Percentiles rank a stretch among this genome's conserved stretches.
phyloP scores from a whole-genome alignment of 2,888 invertebrate species.

The Chalcis sispes region DNA sequence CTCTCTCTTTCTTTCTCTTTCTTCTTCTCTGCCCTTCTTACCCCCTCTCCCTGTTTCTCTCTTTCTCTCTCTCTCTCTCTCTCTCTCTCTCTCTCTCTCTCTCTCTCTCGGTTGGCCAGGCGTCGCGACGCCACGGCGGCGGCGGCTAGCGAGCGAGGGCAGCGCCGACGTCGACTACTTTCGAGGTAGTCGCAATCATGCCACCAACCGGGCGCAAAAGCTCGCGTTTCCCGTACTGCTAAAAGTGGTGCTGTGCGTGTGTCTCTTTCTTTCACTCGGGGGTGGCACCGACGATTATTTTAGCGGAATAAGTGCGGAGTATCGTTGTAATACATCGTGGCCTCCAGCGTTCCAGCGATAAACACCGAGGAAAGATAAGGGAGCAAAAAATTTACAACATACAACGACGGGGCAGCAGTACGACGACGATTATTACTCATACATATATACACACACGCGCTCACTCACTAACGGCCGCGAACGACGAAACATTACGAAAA shows the following conservation, averaged over 20 bases:
- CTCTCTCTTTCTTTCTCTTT: too few species aligned
- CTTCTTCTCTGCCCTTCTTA: conserved; percentile 6
- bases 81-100: not conserved
- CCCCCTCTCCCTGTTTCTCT: not conserved
- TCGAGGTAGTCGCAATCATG: conserved; percentile 73
- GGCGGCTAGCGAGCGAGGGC: conserved; percentile 62
- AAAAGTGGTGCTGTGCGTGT: conserved; percentile 23
- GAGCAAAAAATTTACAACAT: not conserved
- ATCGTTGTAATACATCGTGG: not conserved
- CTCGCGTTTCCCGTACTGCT: conserved; percentile 58
- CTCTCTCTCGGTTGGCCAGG: conserved; percentile 54
- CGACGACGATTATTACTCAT: conserved; percentile 24
- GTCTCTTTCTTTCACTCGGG: conserved; percentile 7
- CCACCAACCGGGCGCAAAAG: conserved; percentile 73
- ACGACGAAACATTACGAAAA: conserved; percentile 13
- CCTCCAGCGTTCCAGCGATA: too few species aligned
- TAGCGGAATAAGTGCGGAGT: too few species aligned
- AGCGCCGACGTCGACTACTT: conserved; percentile 66
- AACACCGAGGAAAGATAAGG: not conserved
- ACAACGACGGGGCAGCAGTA: not conserved
- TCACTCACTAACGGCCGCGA: conserved; percentile 18
- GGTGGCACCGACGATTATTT: not conserved
- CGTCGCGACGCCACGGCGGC: conserved; percentile 66
- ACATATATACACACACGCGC: too few species aligned
- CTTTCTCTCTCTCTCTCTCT: not conserved